These are phyloP conservation scores for Pseudococcus longispinus DNA, from an alignment of 2,888 invertebrate genomes.

Conservation along the genomic window DNA sequence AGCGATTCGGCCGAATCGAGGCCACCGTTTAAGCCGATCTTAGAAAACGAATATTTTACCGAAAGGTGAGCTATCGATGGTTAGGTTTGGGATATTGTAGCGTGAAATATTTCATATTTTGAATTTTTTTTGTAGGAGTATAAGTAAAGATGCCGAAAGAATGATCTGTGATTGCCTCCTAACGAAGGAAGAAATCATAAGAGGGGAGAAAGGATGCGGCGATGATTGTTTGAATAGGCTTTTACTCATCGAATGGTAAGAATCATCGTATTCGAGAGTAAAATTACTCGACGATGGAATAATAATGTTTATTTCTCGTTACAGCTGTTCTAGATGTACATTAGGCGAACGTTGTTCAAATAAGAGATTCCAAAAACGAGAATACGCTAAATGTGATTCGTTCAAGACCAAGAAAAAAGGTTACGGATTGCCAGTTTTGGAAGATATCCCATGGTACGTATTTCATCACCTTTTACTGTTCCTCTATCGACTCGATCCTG, in stretches of 20 bases:
- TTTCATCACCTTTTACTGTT: too few species aligned
- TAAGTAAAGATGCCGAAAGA: conserved; percentile 54
- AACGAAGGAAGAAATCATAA: conserved; percentile 83
- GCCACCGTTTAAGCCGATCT: conserved; percentile 36
- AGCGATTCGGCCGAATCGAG: not conserved
- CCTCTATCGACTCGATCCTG: not conserved
- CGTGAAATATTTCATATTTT: not conserved
- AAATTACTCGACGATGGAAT: too few species aligned
- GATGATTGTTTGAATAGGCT: conserved; percentile 96
- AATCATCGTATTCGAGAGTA: conserved; percentile 14
- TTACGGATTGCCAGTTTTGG: conserved; percentile 85
- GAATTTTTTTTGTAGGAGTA: conserved; percentile 49
- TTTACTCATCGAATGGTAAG: conserved; percentile 97
- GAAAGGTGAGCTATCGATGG: conserved; percentile 41
- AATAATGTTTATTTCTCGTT: not conserved
- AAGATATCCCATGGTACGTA: conserved; percentile 76
- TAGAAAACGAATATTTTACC: conserved; percentile 50
- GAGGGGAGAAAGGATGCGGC: conserved; percentile 88
- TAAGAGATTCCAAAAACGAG: conserved; percentile 87
- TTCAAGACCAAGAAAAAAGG: conserved; percentile 94
- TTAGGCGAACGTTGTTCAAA: conserved; percentile 92
- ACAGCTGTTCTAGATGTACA: conserved; percentile 87
- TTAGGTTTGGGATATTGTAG: not conserved
- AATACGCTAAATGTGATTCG: conserved; percentile 85
- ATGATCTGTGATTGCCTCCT: conserved; percentile 87